These are phyloP conservation scores for Platynereis dumerilii DNA, from an alignment of 2,888 invertebrate genomes.

Conservation along the genomic window DNA sequence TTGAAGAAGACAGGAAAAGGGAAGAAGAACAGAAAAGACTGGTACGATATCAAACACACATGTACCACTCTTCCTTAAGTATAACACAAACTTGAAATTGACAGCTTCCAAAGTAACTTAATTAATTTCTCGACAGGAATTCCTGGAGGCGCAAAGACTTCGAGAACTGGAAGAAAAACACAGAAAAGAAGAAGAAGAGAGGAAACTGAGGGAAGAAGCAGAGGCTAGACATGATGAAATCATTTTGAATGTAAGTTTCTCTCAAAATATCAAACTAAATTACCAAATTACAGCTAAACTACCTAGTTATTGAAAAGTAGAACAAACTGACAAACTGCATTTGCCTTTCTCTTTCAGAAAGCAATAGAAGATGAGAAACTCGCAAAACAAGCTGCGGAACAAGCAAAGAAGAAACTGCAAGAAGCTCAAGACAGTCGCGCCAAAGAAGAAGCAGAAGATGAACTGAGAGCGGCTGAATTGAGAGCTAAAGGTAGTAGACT, in stretches of 20 bases:
- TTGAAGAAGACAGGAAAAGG: constrained; percentile 14
- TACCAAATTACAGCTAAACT: not conserved
- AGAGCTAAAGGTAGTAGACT: constrained; percentile 23
- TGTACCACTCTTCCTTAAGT: no score
- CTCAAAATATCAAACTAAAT: not conserved
- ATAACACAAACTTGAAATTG: no score
- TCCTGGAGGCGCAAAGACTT: constrained; percentile 22
- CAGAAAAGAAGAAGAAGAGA: constrained; percentile 30
- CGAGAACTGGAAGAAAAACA: constrained; percentile 18
- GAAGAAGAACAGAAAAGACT: constrained; percentile 14
- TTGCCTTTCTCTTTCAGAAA: constrained; percentile 14
- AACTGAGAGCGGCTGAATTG: constrained; percentile 36
- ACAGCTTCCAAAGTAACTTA: no score
- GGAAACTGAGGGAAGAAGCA: constrained; percentile 23
- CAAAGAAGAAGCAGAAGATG: constrained; percentile 41
- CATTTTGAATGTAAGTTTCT: constrained; percentile 22
- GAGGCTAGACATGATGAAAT: constrained; percentile 32
- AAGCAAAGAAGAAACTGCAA: constrained; percentile 32
- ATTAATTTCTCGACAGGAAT: no score
- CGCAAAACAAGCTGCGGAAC: constrained; percentile 29
- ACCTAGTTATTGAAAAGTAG: not conserved
- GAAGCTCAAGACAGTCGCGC: constrained; percentile 47
- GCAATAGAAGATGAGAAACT: constrained; percentile 31
- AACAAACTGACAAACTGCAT: no score
- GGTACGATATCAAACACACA: not conserved